Percentiles rank a stretch among this genome's conserved stretches.
These are phyloP conservation scores for Apeltes quadracus DNA, from an alignment of 2,113 vertebrate genomes.

Conservation along the genomic window DNA sequence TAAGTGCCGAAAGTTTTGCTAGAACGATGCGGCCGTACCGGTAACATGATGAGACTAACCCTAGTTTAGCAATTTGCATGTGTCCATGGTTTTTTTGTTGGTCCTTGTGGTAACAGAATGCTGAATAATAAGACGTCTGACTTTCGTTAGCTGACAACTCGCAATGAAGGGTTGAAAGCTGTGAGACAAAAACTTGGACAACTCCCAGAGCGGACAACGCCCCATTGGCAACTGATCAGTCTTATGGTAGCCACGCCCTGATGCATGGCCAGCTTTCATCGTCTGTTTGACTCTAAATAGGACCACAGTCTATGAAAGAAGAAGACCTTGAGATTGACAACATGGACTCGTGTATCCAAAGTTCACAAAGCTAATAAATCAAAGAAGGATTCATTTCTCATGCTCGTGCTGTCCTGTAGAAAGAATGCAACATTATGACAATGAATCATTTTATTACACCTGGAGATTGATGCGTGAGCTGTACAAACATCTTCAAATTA, in stretches of 20 bases:
- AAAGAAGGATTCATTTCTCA: background rate
- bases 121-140: background rate
- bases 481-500: background rate
- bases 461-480: background rate
- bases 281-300: background rate
- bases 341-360: background rate
- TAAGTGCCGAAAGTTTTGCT: too few relatives aligned
- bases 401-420: background rate
- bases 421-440: background rate
- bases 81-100: background rate
- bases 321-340: background rate
- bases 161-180: background rate
- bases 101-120: background rate
- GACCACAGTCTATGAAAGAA: background rate
- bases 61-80: background rate
- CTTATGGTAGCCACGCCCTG: background rate
- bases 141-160: background rate
- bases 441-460: background rate
- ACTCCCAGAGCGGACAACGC: background rate
- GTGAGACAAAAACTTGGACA: background rate
- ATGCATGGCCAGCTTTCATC: background rate
- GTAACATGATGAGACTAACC: too few relatives aligned
- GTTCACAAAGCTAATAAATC: too few relatives aligned
- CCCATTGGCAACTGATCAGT: background rate
- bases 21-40: background rate